Conservation (phyloP, 2,888 invertebrate genomes). For the Watsonalla cultraria region DNA sequence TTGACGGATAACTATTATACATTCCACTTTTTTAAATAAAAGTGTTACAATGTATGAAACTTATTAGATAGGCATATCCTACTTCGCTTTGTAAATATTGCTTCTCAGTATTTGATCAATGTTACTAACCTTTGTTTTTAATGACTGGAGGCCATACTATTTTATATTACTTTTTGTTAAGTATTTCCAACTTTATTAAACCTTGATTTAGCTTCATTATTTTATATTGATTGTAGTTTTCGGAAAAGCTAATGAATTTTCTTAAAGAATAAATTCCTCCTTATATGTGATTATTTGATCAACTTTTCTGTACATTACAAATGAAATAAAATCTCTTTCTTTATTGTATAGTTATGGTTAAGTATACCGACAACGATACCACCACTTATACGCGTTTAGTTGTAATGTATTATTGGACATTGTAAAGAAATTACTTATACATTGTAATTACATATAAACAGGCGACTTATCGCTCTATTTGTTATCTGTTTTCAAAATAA, state of each 20-base stretch:
- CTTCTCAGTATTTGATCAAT: slow-evolving; percentile 7
- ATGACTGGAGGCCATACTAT: slow-evolving; percentile 57
- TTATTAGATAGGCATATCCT: slow-evolving; percentile 15
- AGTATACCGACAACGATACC: slow-evolving; percentile 16
- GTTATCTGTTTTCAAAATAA: slow-evolving; percentile 59
- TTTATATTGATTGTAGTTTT: neutral
- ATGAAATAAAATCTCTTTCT: neutral
- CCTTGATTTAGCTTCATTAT: neutral
- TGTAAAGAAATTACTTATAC: slow-evolving; percentile 30
- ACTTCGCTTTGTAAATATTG: slow-evolving; percentile 21
- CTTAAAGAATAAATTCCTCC: no score
- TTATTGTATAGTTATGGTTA: slow-evolving; percentile 7
- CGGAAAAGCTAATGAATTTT: no score
- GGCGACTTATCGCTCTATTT: slow-evolving; percentile 27
- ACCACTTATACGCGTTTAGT: slow-evolving; percentile 13
- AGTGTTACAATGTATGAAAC: slow-evolving; percentile 37
- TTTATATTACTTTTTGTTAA: slow-evolving; percentile 41
- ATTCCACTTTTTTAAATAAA: slow-evolving; percentile 30
- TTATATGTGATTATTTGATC: no score
- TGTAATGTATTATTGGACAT: slow-evolving; percentile 17
- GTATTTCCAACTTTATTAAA: slow-evolving; percentile 23
- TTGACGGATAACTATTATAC: slow-evolving; percentile 25
- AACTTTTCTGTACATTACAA: no score
- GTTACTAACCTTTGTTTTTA: slow-evolving; percentile 19
- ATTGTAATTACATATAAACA: slow-evolving; percentile 16